These are phyloP conservation scores for Coluber constrictor DNA, from an alignment of 2,797 vertebrate species.

Conservation along the genomic window DNA sequence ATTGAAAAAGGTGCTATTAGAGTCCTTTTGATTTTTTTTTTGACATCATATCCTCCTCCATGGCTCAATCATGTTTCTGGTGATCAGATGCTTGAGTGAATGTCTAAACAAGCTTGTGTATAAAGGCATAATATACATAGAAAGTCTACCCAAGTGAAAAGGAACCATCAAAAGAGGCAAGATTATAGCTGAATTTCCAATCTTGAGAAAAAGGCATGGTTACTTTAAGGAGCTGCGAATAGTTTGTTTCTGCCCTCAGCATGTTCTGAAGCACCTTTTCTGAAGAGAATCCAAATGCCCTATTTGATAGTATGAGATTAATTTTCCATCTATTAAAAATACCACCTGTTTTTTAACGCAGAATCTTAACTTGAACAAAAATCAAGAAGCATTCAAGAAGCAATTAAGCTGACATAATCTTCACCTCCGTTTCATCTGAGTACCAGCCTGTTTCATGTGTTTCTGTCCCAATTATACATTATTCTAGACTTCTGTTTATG, in stretches of 20 bases:
- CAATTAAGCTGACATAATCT: slow-evolving; percentile 13
- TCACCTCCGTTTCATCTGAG: slow-evolving; percentile 13
- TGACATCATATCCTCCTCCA: background rate
- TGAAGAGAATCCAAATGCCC: background rate
- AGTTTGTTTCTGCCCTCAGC: background rate
- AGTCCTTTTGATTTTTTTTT: background rate
- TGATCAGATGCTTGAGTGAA: background rate
- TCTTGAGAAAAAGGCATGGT: background rate
- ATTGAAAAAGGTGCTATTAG: background rate
- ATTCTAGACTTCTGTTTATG: slow-evolving; percentile 23
- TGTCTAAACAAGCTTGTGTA: background rate
- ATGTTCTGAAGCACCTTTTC: background rate
- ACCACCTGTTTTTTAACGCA: slow-evolving; percentile 14
- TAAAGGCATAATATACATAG: background rate
- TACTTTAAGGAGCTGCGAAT: background rate
- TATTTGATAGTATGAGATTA: background rate
- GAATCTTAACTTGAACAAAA: slow-evolving; percentile 23
- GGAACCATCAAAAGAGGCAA: background rate
- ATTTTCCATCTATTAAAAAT: slow-evolving; percentile 13
- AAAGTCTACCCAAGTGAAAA: background rate
- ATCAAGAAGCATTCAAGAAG: slow-evolving; percentile 26
- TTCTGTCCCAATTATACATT: slow-evolving; percentile 13
- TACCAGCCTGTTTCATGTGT: slow-evolving; percentile 18
- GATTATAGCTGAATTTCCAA: background rate
- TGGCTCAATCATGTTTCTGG: background rate